Evolutionary conservation across 2,797 vertebrate species (phyloP).

Genomic region (Lophura swinhoii): DNA sequence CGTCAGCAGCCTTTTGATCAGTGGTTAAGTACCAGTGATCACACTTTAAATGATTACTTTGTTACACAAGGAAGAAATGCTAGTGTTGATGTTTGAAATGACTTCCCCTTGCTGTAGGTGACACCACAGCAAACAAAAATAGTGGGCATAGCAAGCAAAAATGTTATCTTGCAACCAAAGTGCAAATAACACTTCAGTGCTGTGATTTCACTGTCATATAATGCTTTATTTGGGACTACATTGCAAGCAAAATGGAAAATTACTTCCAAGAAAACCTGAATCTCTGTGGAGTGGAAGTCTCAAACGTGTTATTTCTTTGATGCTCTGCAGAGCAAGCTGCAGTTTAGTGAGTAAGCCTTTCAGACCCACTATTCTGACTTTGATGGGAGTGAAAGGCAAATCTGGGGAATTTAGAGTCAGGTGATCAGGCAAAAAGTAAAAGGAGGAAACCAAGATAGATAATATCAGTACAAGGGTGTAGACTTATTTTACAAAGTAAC

Average conservation of each 20-base stretch:
- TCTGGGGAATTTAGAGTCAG: background rate
- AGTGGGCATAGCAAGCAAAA: constrained; percentile 9
- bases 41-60: background rate
- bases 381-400: background rate
- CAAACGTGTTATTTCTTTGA: accelerated
- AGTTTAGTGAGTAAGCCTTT: background rate
- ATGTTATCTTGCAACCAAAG: background rate
- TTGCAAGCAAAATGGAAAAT: background rate
- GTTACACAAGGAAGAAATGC: background rate
- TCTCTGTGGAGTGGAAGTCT: background rate
- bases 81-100: background rate
- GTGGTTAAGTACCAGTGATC: background rate
- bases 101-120: background rate
- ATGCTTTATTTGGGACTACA: constrained; percentile 6
- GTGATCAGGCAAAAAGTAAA: background rate
- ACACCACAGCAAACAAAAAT: constrained; percentile 28
- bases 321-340: background rate
- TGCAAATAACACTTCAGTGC: constrained; percentile 19
- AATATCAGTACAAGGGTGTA: background rate
- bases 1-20: background rate
- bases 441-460: background rate
- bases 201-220: constrained; percentile 32
- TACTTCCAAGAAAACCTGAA: background rate
- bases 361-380: background rate
- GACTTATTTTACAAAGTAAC: background rate